Conservation (phyloP, 30 jellyfish, hydroid and myxozoan species). For the Turritopsis rubra region DNA sequence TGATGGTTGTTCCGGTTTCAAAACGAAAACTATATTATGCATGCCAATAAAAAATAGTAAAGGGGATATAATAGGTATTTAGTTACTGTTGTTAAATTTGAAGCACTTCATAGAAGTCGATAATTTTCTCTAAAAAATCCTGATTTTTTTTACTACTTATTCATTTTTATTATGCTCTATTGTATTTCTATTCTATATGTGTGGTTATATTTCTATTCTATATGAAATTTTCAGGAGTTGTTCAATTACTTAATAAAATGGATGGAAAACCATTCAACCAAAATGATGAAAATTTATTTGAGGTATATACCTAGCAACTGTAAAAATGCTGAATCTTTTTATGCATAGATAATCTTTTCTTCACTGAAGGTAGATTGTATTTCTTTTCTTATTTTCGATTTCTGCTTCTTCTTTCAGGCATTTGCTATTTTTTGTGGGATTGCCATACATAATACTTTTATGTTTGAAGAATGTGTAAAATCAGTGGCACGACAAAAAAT, state of each 20-base stretch:
- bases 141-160: too few species aligned
- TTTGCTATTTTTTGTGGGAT: conserved; percentile 96
- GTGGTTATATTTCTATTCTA: neutral
- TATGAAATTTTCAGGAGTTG: conserved; percentile 60
- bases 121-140: neutral
- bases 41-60: conserved; percentile 83
- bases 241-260: conserved; percentile 92
- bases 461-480: conserved; percentile 79
- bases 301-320: conserved; percentile 36
- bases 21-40: conserved; percentile 86
- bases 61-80: conserved; percentile 75
- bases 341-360: too few species aligned
- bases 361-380: neutral
- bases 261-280: conserved; percentile 95
- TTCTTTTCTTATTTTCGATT: too few species aligned
- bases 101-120: too few species aligned
- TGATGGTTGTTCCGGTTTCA: conserved; percentile 93
- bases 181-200: neutral
- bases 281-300: conserved; percentile 88
- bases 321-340: neutral
- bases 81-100: neutral
- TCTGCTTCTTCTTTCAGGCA: conserved; percentile 43
- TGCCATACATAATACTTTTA: conserved; percentile 89
- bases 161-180: too few species aligned
- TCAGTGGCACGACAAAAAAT: conserved; percentile 93